Evolutionary conservation across 1,140 invertebrate genomes (phyloP), one percentile per base, ranked within the genome.

Genomic region (Drosophila teissieri): DNA sequence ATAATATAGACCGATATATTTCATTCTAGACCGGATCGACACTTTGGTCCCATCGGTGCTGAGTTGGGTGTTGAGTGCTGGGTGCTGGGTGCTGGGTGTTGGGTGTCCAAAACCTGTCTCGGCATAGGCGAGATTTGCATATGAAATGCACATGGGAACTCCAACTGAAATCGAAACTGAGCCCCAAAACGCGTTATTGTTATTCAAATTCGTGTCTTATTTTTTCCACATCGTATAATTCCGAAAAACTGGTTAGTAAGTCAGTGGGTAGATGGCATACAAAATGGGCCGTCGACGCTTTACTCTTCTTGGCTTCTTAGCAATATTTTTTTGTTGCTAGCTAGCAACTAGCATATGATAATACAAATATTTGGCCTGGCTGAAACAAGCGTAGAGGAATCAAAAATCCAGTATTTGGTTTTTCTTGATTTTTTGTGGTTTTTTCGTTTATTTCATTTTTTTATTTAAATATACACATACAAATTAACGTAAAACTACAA

Each of bases 401-500:
- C 39, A 11, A 48, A 69, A 70, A 65, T 55, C 34, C 40, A 68
- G 36, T 37, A 53, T 19, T 45, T 63, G n/a, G 68, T 10, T 61
- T 62, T 58, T 76, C 40, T 70, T 22, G 44, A 49, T 60, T 78
- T 63, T 72, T 81, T 68, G 83, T 68, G 56, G 48, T 63, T 80
- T 56, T 52, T 80, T 78, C 44, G 56, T 74, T 68, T 68, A 67
- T 57, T 55, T 51, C 31, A 31, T 61, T 53, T 45, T 70, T 80
- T 85, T 64, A 89, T 89, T 88, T 88, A 88, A 88, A 88, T 88
- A 88, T 89, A 88, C 83, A 88, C 80, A 80, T 88, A 88, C 80
- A 88, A 88, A 82, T 88, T 88, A 88, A 88, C 83, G 83, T 88
- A 88, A 79, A 88, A 88, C 83, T 88, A 88, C 83, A 89, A 89